phyloP scores from a whole-genome alignment of 2,888 invertebrate genomes.

The Callyntrura sp. region DNA sequence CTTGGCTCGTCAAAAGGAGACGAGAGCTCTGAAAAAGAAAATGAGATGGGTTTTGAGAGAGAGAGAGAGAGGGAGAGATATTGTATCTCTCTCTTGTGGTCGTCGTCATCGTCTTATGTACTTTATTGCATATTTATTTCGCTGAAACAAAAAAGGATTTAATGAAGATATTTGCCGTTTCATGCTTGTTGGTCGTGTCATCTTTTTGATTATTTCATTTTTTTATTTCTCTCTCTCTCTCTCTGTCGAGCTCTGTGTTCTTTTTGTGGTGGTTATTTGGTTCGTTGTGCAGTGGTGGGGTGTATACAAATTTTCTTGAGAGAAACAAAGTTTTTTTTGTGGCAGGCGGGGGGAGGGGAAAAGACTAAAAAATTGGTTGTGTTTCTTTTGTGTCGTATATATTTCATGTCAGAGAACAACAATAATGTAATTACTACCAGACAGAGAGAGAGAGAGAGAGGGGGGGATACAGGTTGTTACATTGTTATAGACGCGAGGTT shows the following conservation, averaged over 20 bases:
- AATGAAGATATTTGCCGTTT: constrained; percentile 46
- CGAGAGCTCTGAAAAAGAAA: neutral
- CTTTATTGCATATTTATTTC: too few relatives aligned
- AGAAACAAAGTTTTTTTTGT: constrained; percentile 28
- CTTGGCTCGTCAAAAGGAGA: constrained; percentile 36
- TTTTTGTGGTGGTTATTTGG: constrained; percentile 4
- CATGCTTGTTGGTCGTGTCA: constrained; percentile 75
- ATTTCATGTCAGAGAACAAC: constrained; percentile 28
- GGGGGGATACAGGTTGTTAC: too few relatives aligned
- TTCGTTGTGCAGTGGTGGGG: too few relatives aligned
- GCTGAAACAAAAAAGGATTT: constrained; percentile 20
- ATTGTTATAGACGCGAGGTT: constrained; percentile 28
- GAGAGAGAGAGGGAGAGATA: too few relatives aligned
- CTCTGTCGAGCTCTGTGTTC: neutral
- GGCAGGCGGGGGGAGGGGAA: neutral
- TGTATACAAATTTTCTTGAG: too few relatives aligned
- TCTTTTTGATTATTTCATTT: constrained; percentile 74
- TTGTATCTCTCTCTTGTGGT: too few relatives aligned
- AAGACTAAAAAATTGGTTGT: neutral
- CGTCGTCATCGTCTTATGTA: too few relatives aligned
- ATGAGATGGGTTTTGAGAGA: too few relatives aligned
- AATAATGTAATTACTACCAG: constrained; percentile 42
- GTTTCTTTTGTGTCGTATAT: neutral
- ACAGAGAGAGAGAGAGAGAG: too few relatives aligned
- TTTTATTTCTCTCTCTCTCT: neutral